Conservation (phyloP, 2,113 vertebrate species). For the Camelus bactrianus region DNA sequence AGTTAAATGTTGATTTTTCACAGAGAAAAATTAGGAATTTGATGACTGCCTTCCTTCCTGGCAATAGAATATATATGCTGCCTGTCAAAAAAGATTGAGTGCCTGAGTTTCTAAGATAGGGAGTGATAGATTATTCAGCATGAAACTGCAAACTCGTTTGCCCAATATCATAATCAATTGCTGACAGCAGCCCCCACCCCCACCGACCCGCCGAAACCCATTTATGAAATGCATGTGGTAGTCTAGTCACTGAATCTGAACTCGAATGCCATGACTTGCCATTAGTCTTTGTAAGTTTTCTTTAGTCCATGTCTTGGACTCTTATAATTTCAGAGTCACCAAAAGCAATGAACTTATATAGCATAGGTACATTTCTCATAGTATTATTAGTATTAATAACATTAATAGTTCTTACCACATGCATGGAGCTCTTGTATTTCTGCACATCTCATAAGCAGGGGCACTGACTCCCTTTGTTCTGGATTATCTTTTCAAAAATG, state of each 20-base stretch:
- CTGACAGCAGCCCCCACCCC: slow-evolving; percentile 53
- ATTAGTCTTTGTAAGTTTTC: slow-evolving; percentile 58
- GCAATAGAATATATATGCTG: slow-evolving; percentile 64
- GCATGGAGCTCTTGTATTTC: neutral
- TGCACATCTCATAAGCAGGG: neutral
- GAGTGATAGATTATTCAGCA: slow-evolving; percentile 77
- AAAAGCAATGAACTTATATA: neutral
- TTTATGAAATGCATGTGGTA: slow-evolving; percentile 63
- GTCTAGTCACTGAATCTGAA: slow-evolving; percentile 56
- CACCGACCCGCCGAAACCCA: slow-evolving; percentile 42
- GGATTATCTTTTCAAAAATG: neutral
- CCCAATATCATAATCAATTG: slow-evolving; percentile 73
- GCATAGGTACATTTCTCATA: neutral
- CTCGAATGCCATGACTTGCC: slow-evolving; percentile 48
- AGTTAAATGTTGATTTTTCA: slow-evolving; percentile 78
- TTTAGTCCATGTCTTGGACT: neutral
- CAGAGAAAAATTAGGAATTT: slow-evolving; percentile 76
- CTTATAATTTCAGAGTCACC: neutral
- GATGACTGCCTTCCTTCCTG: slow-evolving; percentile 75
- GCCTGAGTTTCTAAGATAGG: slow-evolving; percentile 64
- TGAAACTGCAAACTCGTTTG: slow-evolving; percentile 76
- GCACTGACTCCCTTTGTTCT: neutral
- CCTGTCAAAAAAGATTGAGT: slow-evolving; percentile 78
- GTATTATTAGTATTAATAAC: neutral
- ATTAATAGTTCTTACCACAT: neutral